Base-by-base conservation (phyloP, 2,113 vertebrate species). In the Xerus inauris region DNA sequence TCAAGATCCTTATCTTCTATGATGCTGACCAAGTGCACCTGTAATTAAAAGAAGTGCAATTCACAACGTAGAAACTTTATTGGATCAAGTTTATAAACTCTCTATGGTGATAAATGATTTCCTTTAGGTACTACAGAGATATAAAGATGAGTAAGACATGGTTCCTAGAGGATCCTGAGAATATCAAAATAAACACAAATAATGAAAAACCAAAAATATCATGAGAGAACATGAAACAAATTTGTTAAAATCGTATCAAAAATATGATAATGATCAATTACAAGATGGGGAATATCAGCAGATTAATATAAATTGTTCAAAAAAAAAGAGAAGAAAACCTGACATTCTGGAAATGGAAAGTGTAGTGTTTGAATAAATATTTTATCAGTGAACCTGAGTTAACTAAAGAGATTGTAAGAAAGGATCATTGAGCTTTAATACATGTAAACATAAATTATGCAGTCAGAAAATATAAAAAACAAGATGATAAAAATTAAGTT, bases 51-150 rank as follows among this genome's bases (percentile, higher is more conserved):
- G 12, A 89, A 80, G 62, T 82, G 35, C 3, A 93, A 47, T 47
- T 80, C 69, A 91, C 19, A 14, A 89, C 51, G n/a, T 54, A 89
- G 47, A 26, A 90, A 85, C 30, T 82, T 51, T 42, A 92, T 17
- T 90, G 42, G 85, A 73, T 93, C 79, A 83, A 65, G 42, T 73
- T 59, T 92, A 81, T 77, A 81, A 87, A 91, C 30, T 73, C 45
- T 69, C 65, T 67, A 9, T 35, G 84, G 35, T 95, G 54, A 95
- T 40, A 71, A 92, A 45, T 77, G 7, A 69, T 71, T 95, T 94
- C 38, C 94, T 64, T 1, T 5, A 91, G 76, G 14, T 86, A 45
- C 2, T 86, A 13, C 49, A 13, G 49, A 83, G 38, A 87, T 11
- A 42, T 30, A 77, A 75, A 84, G 42, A 96, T 84, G 45, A 95